Evolutionary conservation across 2,113 vertebrate genomes (phyloP).

Genomic region (Copsychus sechellarum): DNA sequence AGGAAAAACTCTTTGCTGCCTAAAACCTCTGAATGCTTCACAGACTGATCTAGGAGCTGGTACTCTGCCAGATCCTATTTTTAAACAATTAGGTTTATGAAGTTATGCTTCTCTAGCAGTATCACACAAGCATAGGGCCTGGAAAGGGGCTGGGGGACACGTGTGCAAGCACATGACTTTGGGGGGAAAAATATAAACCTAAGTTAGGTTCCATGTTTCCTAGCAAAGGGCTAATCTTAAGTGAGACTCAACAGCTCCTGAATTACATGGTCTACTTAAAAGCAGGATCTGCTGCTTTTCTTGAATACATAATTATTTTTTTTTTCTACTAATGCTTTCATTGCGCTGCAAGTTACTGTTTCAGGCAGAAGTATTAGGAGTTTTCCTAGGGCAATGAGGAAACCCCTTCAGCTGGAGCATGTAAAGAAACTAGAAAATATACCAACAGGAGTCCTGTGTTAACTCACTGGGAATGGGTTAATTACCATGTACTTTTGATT

Average conservation of each 20-base stretch:
- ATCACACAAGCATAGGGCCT: neutral
- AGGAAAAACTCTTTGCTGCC: slow-evolving; percentile 3
- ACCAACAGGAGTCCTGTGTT: neutral
- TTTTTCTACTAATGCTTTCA: neutral
- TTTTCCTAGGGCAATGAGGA: neutral
- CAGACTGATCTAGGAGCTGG: slow-evolving; percentile 10
- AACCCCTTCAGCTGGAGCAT: neutral
- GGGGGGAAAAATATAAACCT: neutral
- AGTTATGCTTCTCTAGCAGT: neutral
- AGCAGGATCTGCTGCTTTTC: neutral
- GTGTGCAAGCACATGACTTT: neutral
- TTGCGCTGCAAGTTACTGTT: neutral
- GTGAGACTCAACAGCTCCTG: neutral
- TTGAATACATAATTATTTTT: neutral
- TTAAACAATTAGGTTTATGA: slow-evolving; percentile 23
- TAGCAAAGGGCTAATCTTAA: neutral
- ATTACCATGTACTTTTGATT: neutral
- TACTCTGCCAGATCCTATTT: slow-evolving; percentile 34
- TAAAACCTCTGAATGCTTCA: slow-evolving; percentile 25
- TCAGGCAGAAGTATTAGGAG: neutral
- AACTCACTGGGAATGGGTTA: neutral
- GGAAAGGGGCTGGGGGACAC: neutral
- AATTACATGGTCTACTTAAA: neutral
- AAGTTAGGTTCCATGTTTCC: neutral
- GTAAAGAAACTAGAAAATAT: neutral